Percentiles rank a stretch among this genome's conserved stretches.
Evolutionary conservation across 2,113 vertebrate species (phyloP).

Genomic region (Peromyscus leucopus): DNA sequence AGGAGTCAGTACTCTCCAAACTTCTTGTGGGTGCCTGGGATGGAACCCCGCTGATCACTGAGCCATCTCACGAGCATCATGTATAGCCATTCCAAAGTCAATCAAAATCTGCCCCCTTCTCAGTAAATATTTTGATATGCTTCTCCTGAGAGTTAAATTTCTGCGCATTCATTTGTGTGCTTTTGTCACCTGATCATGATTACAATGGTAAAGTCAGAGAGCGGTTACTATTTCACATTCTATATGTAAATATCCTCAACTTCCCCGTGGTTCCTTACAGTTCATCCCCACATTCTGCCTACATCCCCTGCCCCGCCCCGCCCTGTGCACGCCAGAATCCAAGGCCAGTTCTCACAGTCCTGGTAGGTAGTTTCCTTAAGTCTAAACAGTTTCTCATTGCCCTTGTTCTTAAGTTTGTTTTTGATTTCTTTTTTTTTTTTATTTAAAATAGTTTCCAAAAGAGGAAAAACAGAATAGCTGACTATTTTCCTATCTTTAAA

Average conservation of each 20-base stretch:
- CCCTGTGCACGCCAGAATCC: background rate
- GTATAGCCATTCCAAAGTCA: background rate
- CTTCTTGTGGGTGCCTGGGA: background rate
- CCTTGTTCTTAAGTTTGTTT: background rate
- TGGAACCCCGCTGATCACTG: background rate
- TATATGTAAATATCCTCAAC: background rate
- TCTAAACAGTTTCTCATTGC: background rate
- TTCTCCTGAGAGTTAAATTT: background rate
- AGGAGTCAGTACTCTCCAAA: background rate
- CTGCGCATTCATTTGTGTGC: too few species aligned
- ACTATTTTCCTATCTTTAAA: background rate
- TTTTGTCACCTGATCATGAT: background rate
- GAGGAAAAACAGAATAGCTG: background rate
- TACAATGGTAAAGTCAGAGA: background rate
- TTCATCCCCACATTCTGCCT: background rate
- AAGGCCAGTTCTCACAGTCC: background rate
- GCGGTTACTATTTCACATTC: background rate
- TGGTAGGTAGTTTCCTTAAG: background rate
- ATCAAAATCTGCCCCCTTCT: background rate
- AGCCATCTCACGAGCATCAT: background rate
- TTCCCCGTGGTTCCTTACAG: background rate
- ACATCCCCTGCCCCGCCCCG: fast-evolving
- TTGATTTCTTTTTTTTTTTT: background rate
- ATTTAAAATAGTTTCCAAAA: slow-evolving; percentile 15
- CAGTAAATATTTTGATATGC: background rate